Percentiles rank a stretch among this genome's conserved stretches.
Evolutionary conservation across 2,888 invertebrate species (phyloP).

Genomic region (Creontiades dilutus): DNA sequence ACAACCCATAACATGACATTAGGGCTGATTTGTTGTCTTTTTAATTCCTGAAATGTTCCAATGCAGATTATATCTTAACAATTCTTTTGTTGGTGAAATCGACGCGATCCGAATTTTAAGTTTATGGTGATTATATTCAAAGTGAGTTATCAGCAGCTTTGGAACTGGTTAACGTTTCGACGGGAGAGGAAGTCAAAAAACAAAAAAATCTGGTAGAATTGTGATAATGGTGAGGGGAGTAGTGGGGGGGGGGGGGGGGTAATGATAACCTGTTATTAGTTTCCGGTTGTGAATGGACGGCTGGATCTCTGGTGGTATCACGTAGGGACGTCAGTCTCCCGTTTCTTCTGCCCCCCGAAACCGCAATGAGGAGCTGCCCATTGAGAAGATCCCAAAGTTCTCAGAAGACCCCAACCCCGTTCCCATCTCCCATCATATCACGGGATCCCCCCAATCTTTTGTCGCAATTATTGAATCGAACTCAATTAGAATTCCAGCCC

Average conservation of each 20-base stretch:
- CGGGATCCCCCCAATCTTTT: constrained; percentile 30
- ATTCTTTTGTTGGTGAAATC: no score
- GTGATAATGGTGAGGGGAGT: background rate
- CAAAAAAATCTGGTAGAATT: background rate
- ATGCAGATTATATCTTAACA: no score
- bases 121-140: no score
- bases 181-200: background rate
- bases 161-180: background rate
- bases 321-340: constrained; percentile 34
- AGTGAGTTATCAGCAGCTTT: no score
- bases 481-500: constrained; percentile 64
- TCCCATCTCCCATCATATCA: background rate
- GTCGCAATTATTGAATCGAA: constrained; percentile 64
- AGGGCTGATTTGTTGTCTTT: no score
- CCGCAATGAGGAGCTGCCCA: constrained; percentile 60
- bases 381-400: constrained; percentile 13
- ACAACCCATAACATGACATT: no score
- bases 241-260: constrained; percentile 18
- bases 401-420: background rate
- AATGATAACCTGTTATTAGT: constrained; percentile 61
- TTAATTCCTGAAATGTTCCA: no score
- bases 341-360: constrained; percentile 54
- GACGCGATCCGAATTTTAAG: no score
- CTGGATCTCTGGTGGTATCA: constrained; percentile 21
- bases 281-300: constrained; percentile 65